Base-by-base conservation (phyloP, 1,140 invertebrate species). In the Calosoma granatense region DNA sequence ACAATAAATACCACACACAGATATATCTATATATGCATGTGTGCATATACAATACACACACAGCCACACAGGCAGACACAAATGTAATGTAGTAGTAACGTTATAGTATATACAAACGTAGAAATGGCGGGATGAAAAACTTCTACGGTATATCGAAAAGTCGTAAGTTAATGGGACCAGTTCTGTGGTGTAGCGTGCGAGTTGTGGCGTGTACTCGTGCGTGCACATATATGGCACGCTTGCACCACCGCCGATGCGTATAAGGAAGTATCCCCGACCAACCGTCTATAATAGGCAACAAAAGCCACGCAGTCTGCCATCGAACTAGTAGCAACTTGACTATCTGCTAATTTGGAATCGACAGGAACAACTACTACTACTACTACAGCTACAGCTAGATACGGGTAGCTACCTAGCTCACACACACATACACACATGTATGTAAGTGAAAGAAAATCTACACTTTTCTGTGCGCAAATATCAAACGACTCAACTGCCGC, bases 291-390 rank as follows among this genome's bases (percentile, higher is more conserved):
- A 69, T 70, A 71, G 68, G 69, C 61, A 66, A 68, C 61, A 62
- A 68, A 69, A 67, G 67, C 68, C 69, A 70, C 60, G 69, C 69
- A 67, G 69, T 71, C 69, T 71, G 64, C 68, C 65, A 70, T 66
- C 64, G 63, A 64, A 66, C 67, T 66, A 64, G 67, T 64, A 61
- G n/a, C n/a, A n/a, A n/a, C n/a, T n/a, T n/a, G n/a, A 66, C 64
- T 69, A 63, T 63, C 59, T 68, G 66, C 68, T 66, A 70, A 71
- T 71, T 71, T 71, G 69, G 69, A 67, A 71, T 67, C 61, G 65
- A 63, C 63, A 63, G 62, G 65, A 65, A 67, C 62, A 64, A 65
- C 67, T 70, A 67, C 67, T 69, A 70, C 69, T 69, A 68, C 65
- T 63, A 62, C n/a, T 22, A n/a, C n/a, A 20, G 11, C 22, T n/a